These are phyloP conservation scores for Atta texana DNA, from an alignment of 1,140 invertebrate genomes.

Conservation along the genomic window DNA sequence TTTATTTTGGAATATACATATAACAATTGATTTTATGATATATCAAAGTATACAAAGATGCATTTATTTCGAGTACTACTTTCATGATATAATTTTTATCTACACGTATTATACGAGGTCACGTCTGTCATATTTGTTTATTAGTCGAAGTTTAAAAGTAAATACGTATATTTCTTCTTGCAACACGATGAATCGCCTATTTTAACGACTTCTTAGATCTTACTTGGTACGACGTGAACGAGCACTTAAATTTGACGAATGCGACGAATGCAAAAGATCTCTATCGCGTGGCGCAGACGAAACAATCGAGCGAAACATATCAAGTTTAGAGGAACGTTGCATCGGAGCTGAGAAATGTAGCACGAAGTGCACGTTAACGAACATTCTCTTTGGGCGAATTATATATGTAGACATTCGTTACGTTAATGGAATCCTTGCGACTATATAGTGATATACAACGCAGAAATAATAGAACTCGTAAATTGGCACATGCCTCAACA, in stretches of 20 bases:
- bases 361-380: conserved; percentile 47
- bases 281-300: conserved; percentile 40
- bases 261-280: conserved; percentile 63
- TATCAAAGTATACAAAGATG: not conserved
- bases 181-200: conserved; percentile 1
- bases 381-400: conserved; percentile 49
- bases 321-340: not conserved
- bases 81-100: not conserved
- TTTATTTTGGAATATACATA: not conserved
- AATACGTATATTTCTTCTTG: not conserved
- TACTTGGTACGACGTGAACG: not conserved
- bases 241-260: conserved; percentile 66
- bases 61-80: not conserved
- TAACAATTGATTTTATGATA: not conserved
- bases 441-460: conserved; percentile 57
- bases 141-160: not conserved
- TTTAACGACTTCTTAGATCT: conserved; percentile 17
- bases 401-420: conserved; percentile 70
- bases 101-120: not conserved
- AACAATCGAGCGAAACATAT: conserved; percentile 55
- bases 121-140: not conserved
- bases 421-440: conserved; percentile 67
- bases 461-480: conserved; percentile 66
- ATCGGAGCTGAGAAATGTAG: conserved; percentile 62
- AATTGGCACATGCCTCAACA: conserved; percentile 50